Evolutionary conservation across 2,797 vertebrate species (phyloP).

Genomic region (Hydrophis major): DNA sequence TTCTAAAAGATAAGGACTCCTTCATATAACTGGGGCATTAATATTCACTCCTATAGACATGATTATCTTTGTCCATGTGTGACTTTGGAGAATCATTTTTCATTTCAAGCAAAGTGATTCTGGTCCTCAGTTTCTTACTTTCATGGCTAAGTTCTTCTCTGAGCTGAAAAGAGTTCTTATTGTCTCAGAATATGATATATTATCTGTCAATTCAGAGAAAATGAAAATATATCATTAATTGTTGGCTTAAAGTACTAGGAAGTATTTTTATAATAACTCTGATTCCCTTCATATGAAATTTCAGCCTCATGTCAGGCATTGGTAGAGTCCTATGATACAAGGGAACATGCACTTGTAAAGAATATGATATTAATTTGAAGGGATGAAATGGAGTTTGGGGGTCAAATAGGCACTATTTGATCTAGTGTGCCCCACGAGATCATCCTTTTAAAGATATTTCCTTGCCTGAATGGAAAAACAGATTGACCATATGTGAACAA

Average conservation of each 20-base stretch:
- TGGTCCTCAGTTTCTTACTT: conserved; percentile 14
- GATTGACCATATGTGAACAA: background rate
- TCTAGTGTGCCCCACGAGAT: background rate
- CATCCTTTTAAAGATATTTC: background rate
- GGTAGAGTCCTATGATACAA: no score
- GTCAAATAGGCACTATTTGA: background rate
- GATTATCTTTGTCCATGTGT: conserved; percentile 1
- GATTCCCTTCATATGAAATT: background rate
- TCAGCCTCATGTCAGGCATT: background rate
- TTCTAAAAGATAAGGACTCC: conserved; percentile 5
- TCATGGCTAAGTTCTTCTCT: background rate
- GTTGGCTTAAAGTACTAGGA: conserved; percentile 1
- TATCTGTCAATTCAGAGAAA: background rate
- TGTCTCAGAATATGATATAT: background rate
- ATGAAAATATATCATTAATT: conserved; percentile 13
- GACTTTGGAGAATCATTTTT: conserved; percentile 36
- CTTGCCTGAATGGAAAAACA: no score
- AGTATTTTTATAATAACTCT: background rate
- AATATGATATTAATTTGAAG: background rate
- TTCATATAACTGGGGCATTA: conserved; percentile 5
- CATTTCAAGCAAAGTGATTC: conserved; percentile 10
- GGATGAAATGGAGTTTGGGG: background rate
- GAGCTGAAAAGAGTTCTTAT: background rate
- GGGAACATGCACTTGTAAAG: background rate
- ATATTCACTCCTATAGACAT: background rate